Evolutionary conservation across 2,113 vertebrate species (phyloP).

Genomic region (Malurus melanocephalus): DNA sequence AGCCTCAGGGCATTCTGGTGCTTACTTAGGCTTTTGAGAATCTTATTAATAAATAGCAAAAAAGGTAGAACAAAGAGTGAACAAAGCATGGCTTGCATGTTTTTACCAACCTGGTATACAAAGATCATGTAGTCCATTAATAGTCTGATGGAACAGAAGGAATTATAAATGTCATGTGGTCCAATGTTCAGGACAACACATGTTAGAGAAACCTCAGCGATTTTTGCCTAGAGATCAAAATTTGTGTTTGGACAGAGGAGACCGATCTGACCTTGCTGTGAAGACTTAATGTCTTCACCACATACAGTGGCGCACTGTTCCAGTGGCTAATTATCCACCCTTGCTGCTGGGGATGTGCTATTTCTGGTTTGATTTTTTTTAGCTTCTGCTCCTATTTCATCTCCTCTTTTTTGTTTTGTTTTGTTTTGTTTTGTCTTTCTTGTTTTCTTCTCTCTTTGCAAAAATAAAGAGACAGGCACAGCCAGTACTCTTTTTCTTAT

Average conservation of each 20-base stretch:
- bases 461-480: background rate
- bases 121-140: background rate
- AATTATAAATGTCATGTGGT: background rate
- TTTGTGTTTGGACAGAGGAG: background rate
- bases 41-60: background rate
- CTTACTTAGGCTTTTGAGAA: background rate
- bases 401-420: background rate
- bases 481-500: background rate
- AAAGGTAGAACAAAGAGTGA: background rate
- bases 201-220: background rate
- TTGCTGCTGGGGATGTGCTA: background rate
- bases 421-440: background rate
- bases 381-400: background rate
- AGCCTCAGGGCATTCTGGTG: background rate
- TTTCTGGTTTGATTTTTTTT: conserved; percentile 18
- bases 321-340: background rate
- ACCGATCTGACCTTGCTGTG: background rate
- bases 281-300: background rate
- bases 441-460: background rate
- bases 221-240: background rate
- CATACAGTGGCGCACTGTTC: background rate
- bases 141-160: background rate
- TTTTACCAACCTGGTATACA: background rate
- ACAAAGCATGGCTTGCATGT: background rate
- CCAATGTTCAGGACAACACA: background rate